Evolutionary conservation across 1,140 invertebrate species (phyloP), one percentile per base, ranked within the genome.

Genomic region (Drosophila pruinosa): DNA sequence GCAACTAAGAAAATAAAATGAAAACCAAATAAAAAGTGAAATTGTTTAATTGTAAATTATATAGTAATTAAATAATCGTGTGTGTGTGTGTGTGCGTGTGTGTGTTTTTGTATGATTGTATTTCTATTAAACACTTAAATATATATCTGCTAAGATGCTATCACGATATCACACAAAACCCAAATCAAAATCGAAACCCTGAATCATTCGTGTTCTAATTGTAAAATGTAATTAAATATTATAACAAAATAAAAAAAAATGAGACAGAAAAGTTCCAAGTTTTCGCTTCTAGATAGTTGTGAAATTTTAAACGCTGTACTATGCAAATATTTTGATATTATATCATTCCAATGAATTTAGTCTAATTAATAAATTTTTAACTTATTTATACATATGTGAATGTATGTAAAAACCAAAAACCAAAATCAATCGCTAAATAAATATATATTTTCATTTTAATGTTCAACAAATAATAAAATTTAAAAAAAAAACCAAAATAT

Each of bases 261-360:
- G 24, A 26, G 34, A 41, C 7, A 31, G 41, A 71, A 52, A 71
- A 48, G 73, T 86, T 88, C 65, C 74, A 78, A 67, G 48, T 78
- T 78, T 88, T 81, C 78, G 81, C 81, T 86, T 85, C 75, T 88
- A 88, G 82, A 82, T 88, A 88, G 82, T 78, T 81, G 82, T 88
- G 78, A 88, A 88, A 88, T 82, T 88, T 86, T 86, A 68, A 82
- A 75, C 82, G 82, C 78, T 88, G 77, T 86, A 81, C 75, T 85
- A 83, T 83, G 80, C 75, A 85, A 85, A 86, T 81, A 82, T 88
- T 88, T 88, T 88, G 82, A 88, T 88, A 88, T 88, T 88, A 88
- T 88, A 88, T 88, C 82, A 88, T 88, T 88, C 82, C 82, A 88
- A 88, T 88, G 82, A 88, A 88, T 88, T 88, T 88, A 88, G 82